Evolutionary conservation across 2,797 vertebrate genomes (phyloP).

Genomic region (Anguilla anguilla): DNA sequence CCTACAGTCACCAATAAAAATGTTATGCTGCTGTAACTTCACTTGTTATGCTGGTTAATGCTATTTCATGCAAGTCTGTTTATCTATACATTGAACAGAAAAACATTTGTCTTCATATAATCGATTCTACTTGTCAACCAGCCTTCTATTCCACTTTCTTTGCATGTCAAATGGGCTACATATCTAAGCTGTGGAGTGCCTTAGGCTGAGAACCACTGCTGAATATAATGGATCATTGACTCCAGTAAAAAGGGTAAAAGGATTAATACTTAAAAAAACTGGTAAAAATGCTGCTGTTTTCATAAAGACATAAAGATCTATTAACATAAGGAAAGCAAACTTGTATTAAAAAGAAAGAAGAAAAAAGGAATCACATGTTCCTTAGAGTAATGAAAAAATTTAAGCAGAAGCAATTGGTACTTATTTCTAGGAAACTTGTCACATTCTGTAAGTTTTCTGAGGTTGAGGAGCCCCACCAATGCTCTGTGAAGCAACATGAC

Average conservation of each 20-base stretch:
- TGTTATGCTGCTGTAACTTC: background rate
- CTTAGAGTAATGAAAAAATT: constrained; percentile 24
- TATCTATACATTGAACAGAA: background rate
- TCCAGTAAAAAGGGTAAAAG: background rate
- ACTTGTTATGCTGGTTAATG: background rate
- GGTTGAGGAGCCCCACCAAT: constrained; percentile 43
- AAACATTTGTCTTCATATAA: background rate
- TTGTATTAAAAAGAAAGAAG: background rate
- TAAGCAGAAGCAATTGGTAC: constrained; percentile 34
- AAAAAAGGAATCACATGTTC: background rate
- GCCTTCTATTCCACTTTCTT: background rate
- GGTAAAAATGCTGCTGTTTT: background rate
- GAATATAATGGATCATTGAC: background rate
- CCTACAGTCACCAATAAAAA: background rate
- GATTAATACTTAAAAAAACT: background rate
- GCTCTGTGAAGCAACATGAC: constrained; percentile 47
- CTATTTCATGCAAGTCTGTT: constrained; percentile 12
- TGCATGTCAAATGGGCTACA: constrained; percentile 14
- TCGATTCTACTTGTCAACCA: background rate
- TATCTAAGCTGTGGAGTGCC: background rate
- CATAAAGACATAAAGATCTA: background rate
- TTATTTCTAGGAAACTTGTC: constrained; percentile 30
- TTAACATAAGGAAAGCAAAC: background rate
- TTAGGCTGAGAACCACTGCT: background rate
- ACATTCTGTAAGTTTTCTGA: constrained; percentile 35